Evolutionary conservation across 1,140 invertebrate genomes (phyloP), one percentile per base, ranked within the genome.

Genomic region (Lanistes nyassanus): DNA sequence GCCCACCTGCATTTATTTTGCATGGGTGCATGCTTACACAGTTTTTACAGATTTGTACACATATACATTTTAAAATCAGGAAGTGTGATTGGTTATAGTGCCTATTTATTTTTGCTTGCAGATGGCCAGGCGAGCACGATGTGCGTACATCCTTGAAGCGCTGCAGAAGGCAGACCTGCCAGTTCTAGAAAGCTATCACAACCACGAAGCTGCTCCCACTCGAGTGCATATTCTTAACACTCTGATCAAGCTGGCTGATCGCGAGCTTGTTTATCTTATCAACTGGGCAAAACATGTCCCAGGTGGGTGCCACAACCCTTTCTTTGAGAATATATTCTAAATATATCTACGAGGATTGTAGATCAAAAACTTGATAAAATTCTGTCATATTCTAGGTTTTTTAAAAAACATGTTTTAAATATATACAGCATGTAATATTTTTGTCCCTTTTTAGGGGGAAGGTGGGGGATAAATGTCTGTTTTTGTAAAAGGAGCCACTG

Each of bases 281-380:
- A 87, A 84, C 79, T 88, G 87, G 87, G 86, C 87, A n/a, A 87
- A 86, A 80, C 84, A 86, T 83, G 84, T 87, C 13, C 86, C 85
- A 79, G 86, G 86, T 87, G n/a, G n/a, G n/a, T n/a, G n/a, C n/a
- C n/a, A n/a, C n/a, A n/a, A n/a, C n/a, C n/a, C n/a, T n/a, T n/a
- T n/a, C n/a, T n/a, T n/a, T n/a, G n/a, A n/a, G n/a, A n/a, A n/a
- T n/a, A n/a, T n/a, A n/a, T n/a, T n/a, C n/a, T n/a, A n/a, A n/a
- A n/a, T n/a, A n/a, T n/a, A n/a, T n/a, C n/a, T n/a, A n/a, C n/a
- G n/a, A n/a, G n/a, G n/a, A n/a, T n/a, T n/a, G n/a, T n/a, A n/a
- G n/a, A n/a, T n/a, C n/a, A n/a, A n/a, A n/a, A n/a, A n/a, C n/a
- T n/a, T n/a, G n/a, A n/a, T n/a, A n/a, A n/a, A n/a, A n/a, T n/a